Base-by-base conservation (phyloP, 2,888 invertebrate genomes). In the Criorhina ranunculi region DNA sequence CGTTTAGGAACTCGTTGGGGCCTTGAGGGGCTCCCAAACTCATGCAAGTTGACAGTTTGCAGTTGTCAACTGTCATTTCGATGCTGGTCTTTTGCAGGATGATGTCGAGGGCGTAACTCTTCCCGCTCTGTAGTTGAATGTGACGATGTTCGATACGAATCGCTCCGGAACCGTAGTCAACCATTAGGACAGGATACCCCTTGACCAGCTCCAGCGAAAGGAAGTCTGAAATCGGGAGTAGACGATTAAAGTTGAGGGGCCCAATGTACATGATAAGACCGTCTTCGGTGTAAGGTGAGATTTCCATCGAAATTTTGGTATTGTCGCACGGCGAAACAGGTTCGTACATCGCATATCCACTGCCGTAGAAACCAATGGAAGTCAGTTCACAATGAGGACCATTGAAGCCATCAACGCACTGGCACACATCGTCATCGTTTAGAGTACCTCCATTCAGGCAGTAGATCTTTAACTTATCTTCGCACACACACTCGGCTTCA, bases 311-410 rank as follows among this genome's bases (percentile, higher is more conserved):
- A 73, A 98, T 95, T 87, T 94, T 95, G 0, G 97, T 96, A 73
- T 96, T 95, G 86, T 96, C 95, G 91, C 99, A 99, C 5, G 97
- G 95, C 35, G 96, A 95, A 35, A 98, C 95, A 0, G 98, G 94
- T 0, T 96, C 95, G 93, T 98, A 98, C 94, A 99, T 95, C 0
- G 98, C 98, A 94, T 96, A 99, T 8, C 98, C 98, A 88, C 95
- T 94, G n/a, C 98, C 97, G 85, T 94, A 94, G 93, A 99, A 99
- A 17, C 96, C 96, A 86, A 98, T 95, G 0, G 95, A 95, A 0
- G 97, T 95, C 83, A 96, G 94, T 92, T 99, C 98, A 91, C 99
- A 99, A 76, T 96, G 94, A 0, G 98, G 97, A 0, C 99, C 99
- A 5, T 95, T 94, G 66, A 94, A 94, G 0, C 96, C 96, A 15